phyloP scores from a whole-genome alignment of 2,113 vertebrate genomes.

The Mirounga angustirostris region DNA sequence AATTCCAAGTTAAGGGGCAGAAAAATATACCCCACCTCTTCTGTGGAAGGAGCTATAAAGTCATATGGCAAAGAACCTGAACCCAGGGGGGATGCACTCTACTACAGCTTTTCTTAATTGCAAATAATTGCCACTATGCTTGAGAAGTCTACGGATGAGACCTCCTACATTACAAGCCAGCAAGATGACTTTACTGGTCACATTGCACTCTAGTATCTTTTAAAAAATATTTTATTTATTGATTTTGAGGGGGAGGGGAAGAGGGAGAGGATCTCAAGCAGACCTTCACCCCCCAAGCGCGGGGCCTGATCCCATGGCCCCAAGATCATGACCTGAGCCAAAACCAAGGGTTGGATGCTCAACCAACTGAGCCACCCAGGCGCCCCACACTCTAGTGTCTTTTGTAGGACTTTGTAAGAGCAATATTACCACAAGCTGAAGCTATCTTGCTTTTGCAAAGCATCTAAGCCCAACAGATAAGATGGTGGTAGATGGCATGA shows the following conservation, averaged over 20 bases:
- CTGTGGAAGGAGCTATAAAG: background rate
- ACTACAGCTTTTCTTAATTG: background rate
- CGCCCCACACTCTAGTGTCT: background rate
- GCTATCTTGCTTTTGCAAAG: background rate
- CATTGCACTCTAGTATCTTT: background rate
- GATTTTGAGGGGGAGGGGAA: background rate
- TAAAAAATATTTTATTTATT: too few relatives aligned
- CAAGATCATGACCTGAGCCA: background rate
- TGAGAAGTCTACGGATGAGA: background rate
- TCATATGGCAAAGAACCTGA: background rate
- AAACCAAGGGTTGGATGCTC: background rate
- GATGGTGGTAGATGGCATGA: background rate
- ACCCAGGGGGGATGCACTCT: background rate
- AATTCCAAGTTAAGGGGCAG: background rate
- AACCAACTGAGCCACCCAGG: background rate
- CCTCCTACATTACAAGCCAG: background rate
- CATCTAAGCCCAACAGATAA: background rate
- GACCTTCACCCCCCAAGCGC: background rate
- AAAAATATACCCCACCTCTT: background rate
- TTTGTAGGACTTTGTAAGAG: background rate
- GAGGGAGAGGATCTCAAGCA: background rate
- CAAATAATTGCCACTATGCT: background rate
- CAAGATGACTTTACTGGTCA: background rate
- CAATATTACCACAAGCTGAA: background rate
- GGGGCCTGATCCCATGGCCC: background rate